These are phyloP conservation scores for Brachionus rotundiformis DNA, from an alignment of 1,140 invertebrate genomes.

Conservation along the genomic window DNA sequence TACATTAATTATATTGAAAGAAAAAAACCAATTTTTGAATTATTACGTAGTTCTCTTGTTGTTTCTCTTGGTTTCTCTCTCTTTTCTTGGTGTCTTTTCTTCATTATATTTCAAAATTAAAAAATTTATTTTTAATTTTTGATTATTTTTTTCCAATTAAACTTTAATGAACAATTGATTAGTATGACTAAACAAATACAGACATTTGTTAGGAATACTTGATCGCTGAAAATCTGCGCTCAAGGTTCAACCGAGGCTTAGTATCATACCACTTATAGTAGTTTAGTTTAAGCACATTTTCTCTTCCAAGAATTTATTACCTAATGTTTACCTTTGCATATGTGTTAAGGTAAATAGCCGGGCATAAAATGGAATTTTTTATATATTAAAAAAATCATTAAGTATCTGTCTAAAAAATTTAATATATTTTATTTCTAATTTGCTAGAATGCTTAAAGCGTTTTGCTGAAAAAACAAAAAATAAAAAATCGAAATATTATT, in stretches of 20 bases:
- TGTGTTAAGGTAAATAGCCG: slow-evolving; percentile 10
- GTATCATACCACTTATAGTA: not conserved
- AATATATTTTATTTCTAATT: slow-evolving; percentile 5
- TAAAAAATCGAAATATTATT: not conserved
- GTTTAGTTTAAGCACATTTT: not conserved
- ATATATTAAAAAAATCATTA: not conserved
- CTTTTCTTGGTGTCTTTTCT: not conserved
- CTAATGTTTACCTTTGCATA: slow-evolving; percentile 19
- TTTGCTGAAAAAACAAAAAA: not conserved
- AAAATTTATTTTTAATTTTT: slow-evolving; percentile 9
- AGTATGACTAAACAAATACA: not conserved
- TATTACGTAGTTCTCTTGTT: slow-evolving; percentile 39
- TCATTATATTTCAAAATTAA: not conserved
- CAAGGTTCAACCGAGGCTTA: not conserved
- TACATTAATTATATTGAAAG: slow-evolving; percentile 15
- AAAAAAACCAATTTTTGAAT: slow-evolving; percentile 13
- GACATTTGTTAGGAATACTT: not conserved
- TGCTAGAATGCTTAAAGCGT: slow-evolving; percentile 42
- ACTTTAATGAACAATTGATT: slow-evolving; percentile 47
- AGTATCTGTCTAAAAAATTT: slow-evolving; percentile 18
- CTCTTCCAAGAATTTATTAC: not conserved
- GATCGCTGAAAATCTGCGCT: not conserved
- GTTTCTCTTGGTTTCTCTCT: slow-evolving; percentile 22
- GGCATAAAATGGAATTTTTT: not conserved
- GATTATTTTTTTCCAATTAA: slow-evolving; percentile 1